Evolutionary conservation across 1,140 invertebrate genomes (phyloP), one percentile per base, ranked within the genome.

Genomic region (Mesaphorura yosii): DNA sequence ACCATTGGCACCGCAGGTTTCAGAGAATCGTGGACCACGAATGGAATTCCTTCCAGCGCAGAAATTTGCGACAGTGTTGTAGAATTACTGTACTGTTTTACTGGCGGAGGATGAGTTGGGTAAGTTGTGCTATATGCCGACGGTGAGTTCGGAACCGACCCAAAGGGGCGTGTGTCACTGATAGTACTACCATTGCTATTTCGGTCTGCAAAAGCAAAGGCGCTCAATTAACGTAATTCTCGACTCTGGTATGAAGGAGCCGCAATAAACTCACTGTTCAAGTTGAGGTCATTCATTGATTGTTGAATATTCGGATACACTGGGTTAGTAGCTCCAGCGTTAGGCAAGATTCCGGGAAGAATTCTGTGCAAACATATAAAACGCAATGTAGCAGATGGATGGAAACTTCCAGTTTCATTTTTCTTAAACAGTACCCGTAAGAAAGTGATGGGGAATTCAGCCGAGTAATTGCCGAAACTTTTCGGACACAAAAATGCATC

Each of bases 401-500:
- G 5, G n/a, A 27, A 40, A 28, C 5, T 22, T n/a, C 2, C 5
- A 12, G 38, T 49, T 34, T 51, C 17, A 51, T 38, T 22, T 29
- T 29, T 31, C 29, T 48, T 12, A 1, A 20, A 41, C 25, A 29
- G 28, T 55, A 62, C 60, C 55, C 55, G 23, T 63, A 59, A 0
- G 48, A 54, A 3, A 63, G 41, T 6, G 47, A 37, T 22, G 61
- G 61, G 4, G 61, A 39, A 22, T 55, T 55, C 5, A 59, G 40
- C 4, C 61, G 14, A n/a, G 61, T 59, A 2, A 63, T 31, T 14
- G 61, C 61, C 12, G 57, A 57, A 2, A 63, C 47, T 55, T 63
- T 63, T 12, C 55, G 42, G 17, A 59, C 50, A 29, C 54, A 63
- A 37, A 63, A 47, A 44, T 59, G 58, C 64, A 72, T 60, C 47